Conservation (phyloP, 1,140 invertebrate genomes). For the Subanguina moxae region DNA sequence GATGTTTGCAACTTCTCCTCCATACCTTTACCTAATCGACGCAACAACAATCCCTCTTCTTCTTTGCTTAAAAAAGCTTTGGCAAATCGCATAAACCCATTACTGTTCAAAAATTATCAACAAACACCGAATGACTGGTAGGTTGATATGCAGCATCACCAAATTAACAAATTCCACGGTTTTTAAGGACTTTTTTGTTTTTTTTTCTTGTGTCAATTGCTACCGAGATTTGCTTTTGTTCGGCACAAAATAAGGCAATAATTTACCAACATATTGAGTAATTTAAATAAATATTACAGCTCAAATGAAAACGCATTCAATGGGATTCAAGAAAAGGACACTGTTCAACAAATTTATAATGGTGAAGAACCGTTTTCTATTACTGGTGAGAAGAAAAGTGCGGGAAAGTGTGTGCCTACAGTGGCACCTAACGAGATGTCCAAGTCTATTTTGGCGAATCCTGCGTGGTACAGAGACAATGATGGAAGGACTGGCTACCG, state of each 20-base stretch:
- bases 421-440: conserved; percentile 32
- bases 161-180: background rate
- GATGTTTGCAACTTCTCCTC: background rate
- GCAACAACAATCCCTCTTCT: conserved; percentile 5
- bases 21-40: conserved; percentile 6
- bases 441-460: conserved; percentile 42
- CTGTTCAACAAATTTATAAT: background rate
- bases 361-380: background rate
- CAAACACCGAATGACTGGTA: background rate
- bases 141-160: background rate
- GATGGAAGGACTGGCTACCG: conserved; percentile 51
- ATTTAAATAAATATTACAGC: too few species aligned
- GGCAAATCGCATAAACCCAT: conserved; percentile 41
- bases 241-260: too few species aligned
- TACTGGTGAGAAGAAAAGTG: conserved; percentile 5
- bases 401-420: background rate
- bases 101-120: background rate
- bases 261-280: too few species aligned
- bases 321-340: too few species aligned
- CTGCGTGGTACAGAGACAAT: conserved; percentile 53
- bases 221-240: too few species aligned
- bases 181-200: too few species aligned
- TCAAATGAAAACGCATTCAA: too few species aligned
- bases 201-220: too few species aligned
- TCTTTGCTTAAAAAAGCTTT: conserved; percentile 48